Conservation (phyloP, 2,888 invertebrate genomes). For the Sinohyriopsis cumingii region DNA sequence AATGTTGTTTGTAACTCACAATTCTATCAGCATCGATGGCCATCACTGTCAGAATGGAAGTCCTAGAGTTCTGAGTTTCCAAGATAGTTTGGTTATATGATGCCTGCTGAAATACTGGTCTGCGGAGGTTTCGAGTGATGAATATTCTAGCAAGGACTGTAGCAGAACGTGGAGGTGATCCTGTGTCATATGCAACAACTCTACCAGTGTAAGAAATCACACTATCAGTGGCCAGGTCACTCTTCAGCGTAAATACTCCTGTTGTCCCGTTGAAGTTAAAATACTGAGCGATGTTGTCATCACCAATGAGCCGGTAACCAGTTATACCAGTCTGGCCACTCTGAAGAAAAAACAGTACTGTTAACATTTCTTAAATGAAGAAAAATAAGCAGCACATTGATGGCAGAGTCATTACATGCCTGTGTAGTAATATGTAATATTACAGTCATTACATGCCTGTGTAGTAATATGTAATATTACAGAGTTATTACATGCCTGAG, state of each 20-base stretch:
- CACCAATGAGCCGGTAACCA: slow-evolving; percentile 54
- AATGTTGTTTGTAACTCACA: slow-evolving; percentile 30
- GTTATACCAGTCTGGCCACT: slow-evolving; percentile 9
- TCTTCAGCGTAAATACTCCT: slow-evolving; percentile 21
- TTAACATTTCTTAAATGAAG: neutral
- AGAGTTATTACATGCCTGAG: too few relatives aligned
- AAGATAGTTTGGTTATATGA: slow-evolving; percentile 51
- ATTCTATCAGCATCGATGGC: slow-evolving; percentile 58
- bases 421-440: too few relatives aligned
- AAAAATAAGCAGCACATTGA: neutral
- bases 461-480: too few relatives aligned
- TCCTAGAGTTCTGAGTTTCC: slow-evolving; percentile 50
- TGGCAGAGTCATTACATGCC: too few relatives aligned
- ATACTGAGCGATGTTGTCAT: slow-evolving; percentile 54
- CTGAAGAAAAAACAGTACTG: neutral
- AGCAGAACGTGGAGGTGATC: slow-evolving; percentile 57
- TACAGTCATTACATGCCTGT: too few relatives aligned
- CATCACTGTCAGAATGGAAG: slow-evolving; percentile 39
- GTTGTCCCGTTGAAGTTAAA: slow-evolving; percentile 47
- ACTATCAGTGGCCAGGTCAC: slow-evolving; percentile 33
- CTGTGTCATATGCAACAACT: slow-evolving; percentile 57
- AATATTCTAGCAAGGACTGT: slow-evolving; percentile 50
- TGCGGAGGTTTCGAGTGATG: slow-evolving; percentile 46
- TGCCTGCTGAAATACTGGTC: slow-evolving; percentile 40
- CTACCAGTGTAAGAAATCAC: slow-evolving; percentile 43